Conservation (phyloP, 1,140 invertebrate species). For the Drosophila orosa region DNA sequence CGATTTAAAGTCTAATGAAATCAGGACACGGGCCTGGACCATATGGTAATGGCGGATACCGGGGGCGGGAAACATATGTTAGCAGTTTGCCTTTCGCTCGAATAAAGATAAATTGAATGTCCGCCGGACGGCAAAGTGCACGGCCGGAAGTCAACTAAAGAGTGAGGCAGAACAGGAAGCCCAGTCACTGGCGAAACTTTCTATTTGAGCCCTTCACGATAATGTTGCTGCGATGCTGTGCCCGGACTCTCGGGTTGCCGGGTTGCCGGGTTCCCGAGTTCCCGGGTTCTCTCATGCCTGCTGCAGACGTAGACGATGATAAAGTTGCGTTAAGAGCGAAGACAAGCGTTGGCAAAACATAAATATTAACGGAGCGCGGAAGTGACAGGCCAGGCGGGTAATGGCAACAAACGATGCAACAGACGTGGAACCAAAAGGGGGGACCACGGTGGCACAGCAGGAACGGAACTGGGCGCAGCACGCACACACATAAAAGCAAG, state of each 20-base stretch:
- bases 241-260: neutral
- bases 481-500: slow-evolving; percentile 63
- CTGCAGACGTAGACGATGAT: slow-evolving; percentile 41
- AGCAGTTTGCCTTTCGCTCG: slow-evolving; percentile 27
- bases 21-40: slow-evolving; percentile 45
- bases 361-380: slow-evolving; percentile 74
- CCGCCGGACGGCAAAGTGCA: slow-evolving; percentile 47
- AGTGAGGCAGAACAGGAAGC: slow-evolving; percentile 45
- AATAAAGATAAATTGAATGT: slow-evolving; percentile 67
- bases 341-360: slow-evolving; percentile 68
- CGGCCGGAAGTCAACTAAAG: slow-evolving; percentile 41
- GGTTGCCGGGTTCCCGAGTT: neutral
- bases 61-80: slow-evolving; percentile 55
- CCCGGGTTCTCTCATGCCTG: slow-evolving; percentile 8
- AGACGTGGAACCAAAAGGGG: slow-evolving; percentile 9
- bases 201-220: slow-evolving; percentile 36
- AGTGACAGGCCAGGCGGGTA: slow-evolving; percentile 68
- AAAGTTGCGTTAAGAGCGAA: slow-evolving; percentile 46
- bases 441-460: slow-evolving; percentile 8
- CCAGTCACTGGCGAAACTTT: slow-evolving; percentile 54
- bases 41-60: slow-evolving; percentile 47
- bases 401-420: slow-evolving; percentile 73
- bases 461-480: slow-evolving; percentile 26
- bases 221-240: slow-evolving; percentile 11
- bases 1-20: slow-evolving; percentile 43